phyloP scores from a whole-genome alignment of 2,888 invertebrate genomes.

The Troides aeacus region DNA sequence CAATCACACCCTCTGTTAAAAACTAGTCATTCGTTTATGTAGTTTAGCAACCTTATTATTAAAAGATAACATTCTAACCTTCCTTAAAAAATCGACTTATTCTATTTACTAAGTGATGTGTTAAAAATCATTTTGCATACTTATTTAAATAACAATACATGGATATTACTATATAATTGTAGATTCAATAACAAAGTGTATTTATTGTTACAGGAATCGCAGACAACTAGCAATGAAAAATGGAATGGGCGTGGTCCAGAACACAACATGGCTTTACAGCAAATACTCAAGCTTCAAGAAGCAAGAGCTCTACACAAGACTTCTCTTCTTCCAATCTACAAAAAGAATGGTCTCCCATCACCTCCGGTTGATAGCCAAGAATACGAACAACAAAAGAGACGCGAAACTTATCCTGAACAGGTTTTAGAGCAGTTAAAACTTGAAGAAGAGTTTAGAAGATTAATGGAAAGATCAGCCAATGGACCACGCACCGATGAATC shows the following conservation, averaged over 20 bases:
- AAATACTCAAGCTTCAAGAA: slow-evolving; percentile 94
- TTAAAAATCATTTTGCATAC: background rate
- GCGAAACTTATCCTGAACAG: slow-evolving; percentile 65
- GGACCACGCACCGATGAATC: slow-evolving; percentile 67
- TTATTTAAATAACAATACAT: background rate
- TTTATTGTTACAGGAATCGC: slow-evolving; percentile 86
- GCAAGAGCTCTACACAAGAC: slow-evolving; percentile 86
- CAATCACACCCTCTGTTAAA: background rate
- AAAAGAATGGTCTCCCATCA: slow-evolving; percentile 72
- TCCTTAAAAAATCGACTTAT: background rate
- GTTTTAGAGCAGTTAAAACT: slow-evolving; percentile 74
- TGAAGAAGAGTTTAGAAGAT: slow-evolving; percentile 78
- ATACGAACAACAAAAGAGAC: slow-evolving; percentile 38
- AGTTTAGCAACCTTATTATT: too few species aligned
- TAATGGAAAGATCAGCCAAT: slow-evolving; percentile 80
- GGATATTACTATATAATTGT: background rate
- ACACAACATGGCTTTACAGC: slow-evolving; percentile 94
- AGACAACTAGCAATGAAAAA: slow-evolving; percentile 90
- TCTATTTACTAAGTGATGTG: background rate
- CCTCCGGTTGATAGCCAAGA: slow-evolving; percentile 76
- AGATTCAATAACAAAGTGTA: slow-evolving; percentile 1
- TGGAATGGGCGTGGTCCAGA: slow-evolving; percentile 95
- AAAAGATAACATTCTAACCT: too few species aligned
- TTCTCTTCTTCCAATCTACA: slow-evolving; percentile 74
- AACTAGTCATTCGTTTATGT: background rate